Evolutionary conservation across 2,797 vertebrate genomes (phyloP), one percentile per base, ranked within the genome.

Genomic region (Cephalopachus bancanus): DNA sequence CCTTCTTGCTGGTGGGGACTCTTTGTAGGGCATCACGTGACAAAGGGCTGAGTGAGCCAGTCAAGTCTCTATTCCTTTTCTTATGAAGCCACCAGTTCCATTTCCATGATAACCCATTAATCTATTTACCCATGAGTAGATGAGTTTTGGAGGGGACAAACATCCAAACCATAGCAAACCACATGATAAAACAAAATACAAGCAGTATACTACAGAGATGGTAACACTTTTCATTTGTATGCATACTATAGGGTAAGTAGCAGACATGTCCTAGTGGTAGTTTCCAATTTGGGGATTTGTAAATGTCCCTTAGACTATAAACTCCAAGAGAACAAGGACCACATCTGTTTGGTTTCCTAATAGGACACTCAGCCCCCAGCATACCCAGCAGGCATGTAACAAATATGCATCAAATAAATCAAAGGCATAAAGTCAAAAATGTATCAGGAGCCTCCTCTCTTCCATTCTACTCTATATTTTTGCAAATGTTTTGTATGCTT

Each of bases 181-280:
- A 44, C 28, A 65, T 60, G 57, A 60, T 8, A 14, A 51, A n/a
- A 64, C 72, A 69, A 78, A 60, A 53, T 22, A 72, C 3, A 20
- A 83, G 51, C 10, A 55, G 28, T 24, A 80, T 57, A 60, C 74
- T 79, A 79, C 16, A 85, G 16, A 62, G 19, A 86, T 30, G 15
- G 72, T 78, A 57, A 78, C 11, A 33, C n/a, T 85, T 91, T 80
- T 85, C 51, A 89, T 57, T 80, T 59, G 65, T 95, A 89, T 64
- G 33, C 49, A 49, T 44, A 44, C 81, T 28, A 80, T n/a, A 76
- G 57, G 65, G 17, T 62, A 84, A 89, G 30, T 83, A 22, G 83
- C 22, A 60, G 83, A 49, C 10, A 30, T 57, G 4, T 51, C 67
- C 24, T 76, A 67, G 28, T 57, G 22, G n/a, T 17, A 76, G 49